Base-by-base conservation (phyloP, 2,888 invertebrate species). In the Pandemis corylana region DNA sequence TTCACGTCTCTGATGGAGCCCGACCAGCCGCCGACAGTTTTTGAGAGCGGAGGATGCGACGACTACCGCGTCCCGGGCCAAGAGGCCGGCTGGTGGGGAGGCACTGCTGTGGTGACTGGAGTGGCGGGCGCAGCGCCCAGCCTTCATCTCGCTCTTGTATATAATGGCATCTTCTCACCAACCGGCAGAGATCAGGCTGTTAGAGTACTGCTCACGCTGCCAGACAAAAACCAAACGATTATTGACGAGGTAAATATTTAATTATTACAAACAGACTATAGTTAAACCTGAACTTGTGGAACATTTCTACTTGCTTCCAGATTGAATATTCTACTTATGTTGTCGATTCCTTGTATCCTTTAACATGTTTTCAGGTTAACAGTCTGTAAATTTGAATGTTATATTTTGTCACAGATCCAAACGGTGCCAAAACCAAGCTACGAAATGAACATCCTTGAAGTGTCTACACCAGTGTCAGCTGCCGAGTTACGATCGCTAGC, bases 81-180 rank as follows among this genome's bases (percentile, higher is more conserved):
- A 95, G 96, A 95, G 91, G 77, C 97, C 95, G 81, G 96, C 94
- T 81, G 98, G 97, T 82, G 98, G 98, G 98, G 98, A 3, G 98
- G 98, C 1, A 98, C 98, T 0, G 98, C 98, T 0, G 96, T 98
- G 49, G 96, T 98, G 0, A 97, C 98, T 0, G 97, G 97, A 0
- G 97, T 96, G 0, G 97, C 97, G 12, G 96, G 97, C 0, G 96
- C 97, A 1, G 96, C 97, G 0, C 97, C 98, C 0, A 97, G 97
- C 51, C 95, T 98, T 75, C 97, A 98, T 86, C 88, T 98, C 56
- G 97, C 97, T 0, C 89, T 98, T 5, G 95, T 97, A 0, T 98
- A 98, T 87, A 98, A 97, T 82, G 98, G 98, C 10, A 95, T 98
- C 3, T 97, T 98, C 80, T 93, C 95, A 0, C 92, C 95, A 0